A percentile compares a stretch with the other conserved stretches of the same genome.
phyloP scores from a whole-genome alignment of 2,888 invertebrate species.

The Cerastis rubricosa region DNA sequence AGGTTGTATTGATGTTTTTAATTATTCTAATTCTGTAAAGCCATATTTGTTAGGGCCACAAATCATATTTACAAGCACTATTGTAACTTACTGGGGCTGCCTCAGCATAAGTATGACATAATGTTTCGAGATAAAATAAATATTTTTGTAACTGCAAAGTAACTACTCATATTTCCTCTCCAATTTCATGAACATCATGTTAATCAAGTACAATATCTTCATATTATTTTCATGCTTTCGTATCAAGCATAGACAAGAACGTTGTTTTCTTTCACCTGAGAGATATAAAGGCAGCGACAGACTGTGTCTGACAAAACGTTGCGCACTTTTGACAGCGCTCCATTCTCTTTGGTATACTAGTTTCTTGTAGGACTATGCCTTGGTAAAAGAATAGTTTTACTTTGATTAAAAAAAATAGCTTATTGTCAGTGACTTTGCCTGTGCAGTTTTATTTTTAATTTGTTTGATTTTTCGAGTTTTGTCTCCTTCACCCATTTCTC shows the following conservation, averaged over 20 bases:
- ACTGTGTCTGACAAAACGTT: slow-evolving; percentile 10
- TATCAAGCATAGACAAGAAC: slow-evolving; percentile 13
- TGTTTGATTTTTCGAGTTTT: not conserved
- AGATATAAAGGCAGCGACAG: slow-evolving; percentile 21
- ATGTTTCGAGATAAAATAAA: too few species aligned
- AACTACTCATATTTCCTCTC: too few species aligned
- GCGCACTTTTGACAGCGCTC: slow-evolving; percentile 35
- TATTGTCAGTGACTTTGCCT: not conserved
- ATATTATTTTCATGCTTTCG: not conserved
- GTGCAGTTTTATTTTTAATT: not conserved
- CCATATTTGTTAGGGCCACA: too few species aligned
- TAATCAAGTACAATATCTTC: too few species aligned
- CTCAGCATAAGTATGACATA: too few species aligned
- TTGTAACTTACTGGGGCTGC: too few species aligned
- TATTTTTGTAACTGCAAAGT: too few species aligned
- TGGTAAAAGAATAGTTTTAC: slow-evolving; percentile 6
- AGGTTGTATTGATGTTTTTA: too few species aligned
- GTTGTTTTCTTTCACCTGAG: slow-evolving; percentile 6
- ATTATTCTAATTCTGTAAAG: too few species aligned
- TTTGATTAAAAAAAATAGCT: not conserved
- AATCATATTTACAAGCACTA: too few species aligned
- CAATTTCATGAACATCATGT: too few species aligned
- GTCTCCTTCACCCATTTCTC: too few species aligned
- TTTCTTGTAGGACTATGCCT: slow-evolving; percentile 11
- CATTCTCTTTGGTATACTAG: slow-evolving; percentile 32